Evolutionary conservation across 2,888 invertebrate species (phyloP).

Genomic region (Globia sparganii): DNA sequence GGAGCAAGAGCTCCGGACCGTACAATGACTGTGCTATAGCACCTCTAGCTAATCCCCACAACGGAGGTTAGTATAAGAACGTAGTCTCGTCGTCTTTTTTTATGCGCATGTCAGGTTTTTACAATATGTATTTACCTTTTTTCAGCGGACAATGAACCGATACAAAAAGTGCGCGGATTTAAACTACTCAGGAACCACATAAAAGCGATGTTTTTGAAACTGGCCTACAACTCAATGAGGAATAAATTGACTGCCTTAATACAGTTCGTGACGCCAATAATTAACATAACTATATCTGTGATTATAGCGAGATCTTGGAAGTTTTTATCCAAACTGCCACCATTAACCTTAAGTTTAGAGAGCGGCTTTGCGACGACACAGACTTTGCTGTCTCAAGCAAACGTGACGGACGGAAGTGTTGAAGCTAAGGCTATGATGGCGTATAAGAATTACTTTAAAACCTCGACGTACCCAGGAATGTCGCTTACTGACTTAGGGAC

Average conservation of each 20-base stretch:
- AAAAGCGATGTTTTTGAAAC: constrained; percentile 86
- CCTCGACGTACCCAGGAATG: constrained; percentile 75
- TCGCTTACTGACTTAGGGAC: constrained; percentile 79
- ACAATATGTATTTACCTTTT: constrained; percentile 56
- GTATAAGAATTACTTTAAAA: constrained; percentile 82
- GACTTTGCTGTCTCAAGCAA: constrained; percentile 78
- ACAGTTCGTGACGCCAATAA: constrained; percentile 85
- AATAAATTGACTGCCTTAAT: constrained; percentile 84
- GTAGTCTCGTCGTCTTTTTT: not conserved
- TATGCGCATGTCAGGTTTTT: not conserved
- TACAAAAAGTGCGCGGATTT: constrained; percentile 83
- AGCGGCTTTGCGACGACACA: constrained; percentile 82
- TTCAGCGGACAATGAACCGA: constrained; percentile 79
- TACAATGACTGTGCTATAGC: constrained; percentile 75
- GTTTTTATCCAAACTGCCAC: constrained; percentile 90
- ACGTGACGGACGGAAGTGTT: constrained; percentile 74
- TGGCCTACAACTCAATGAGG: constrained; percentile 82
- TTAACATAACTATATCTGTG: constrained; percentile 86
- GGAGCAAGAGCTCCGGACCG: constrained; percentile 58
- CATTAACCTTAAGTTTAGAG: constrained; percentile 89
- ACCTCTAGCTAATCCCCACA: constrained; percentile 71
- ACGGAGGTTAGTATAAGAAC: constrained; percentile 61
- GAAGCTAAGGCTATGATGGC: constrained; percentile 77
- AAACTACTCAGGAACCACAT: constrained; percentile 84
- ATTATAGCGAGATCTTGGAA: constrained; percentile 86